Conservation (phyloP, 2,113 vertebrate species). For the Tringa solitaria region DNA sequence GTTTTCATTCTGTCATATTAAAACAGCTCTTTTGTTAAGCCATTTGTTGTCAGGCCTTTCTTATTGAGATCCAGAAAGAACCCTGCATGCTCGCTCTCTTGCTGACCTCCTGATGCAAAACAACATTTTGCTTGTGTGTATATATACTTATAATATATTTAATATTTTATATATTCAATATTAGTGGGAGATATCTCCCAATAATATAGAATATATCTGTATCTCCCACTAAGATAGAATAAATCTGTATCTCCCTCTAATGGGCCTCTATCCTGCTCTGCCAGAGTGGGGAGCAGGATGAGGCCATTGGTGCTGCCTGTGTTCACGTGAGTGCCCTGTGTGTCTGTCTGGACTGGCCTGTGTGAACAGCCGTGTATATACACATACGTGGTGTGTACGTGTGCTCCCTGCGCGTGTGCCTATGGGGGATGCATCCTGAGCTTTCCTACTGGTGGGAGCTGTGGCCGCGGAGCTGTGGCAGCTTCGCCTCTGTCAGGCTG, state of each 20-base stretch:
- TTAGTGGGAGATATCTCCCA: neutral
- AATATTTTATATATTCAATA: too few species aligned
- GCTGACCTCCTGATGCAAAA: neutral
- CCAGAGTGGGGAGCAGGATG: too few species aligned
- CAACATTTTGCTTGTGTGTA: neutral
- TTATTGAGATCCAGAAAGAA: neutral
- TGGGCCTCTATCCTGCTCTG: neutral
- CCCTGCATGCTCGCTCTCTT: neutral
- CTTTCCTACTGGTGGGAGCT: neutral
- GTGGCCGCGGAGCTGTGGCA: neutral
- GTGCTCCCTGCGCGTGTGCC: neutral
- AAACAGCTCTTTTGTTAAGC: neutral
- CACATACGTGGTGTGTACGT: conserved; percentile 69
- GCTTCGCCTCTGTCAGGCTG: neutral
- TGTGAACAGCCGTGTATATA: too few species aligned
- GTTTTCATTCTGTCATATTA: neutral
- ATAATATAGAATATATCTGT: neutral
- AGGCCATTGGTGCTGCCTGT: neutral
- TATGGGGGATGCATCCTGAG: neutral
- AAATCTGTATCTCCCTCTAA: neutral
- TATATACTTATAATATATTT: too few species aligned
- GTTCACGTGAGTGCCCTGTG: neutral
- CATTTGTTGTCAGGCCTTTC: neutral
- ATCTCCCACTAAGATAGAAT: neutral
- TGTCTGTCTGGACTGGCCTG: neutral